A percentile compares a stretch with the other conserved stretches of the same genome.
Conservation (phyloP, 2,888 invertebrate species). For the Glyphotaelius pellucidus region DNA sequence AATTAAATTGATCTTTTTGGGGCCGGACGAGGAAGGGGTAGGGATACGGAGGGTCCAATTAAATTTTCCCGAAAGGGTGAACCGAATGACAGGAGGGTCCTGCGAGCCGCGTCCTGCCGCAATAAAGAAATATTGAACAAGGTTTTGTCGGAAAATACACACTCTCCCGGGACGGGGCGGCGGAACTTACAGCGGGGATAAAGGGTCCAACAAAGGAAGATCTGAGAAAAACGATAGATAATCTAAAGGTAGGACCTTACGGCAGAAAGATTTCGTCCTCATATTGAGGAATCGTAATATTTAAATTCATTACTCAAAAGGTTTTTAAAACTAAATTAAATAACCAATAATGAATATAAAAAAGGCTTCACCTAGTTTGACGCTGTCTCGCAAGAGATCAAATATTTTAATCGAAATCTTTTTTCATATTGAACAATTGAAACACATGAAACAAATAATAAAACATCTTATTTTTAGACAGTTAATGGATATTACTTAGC, state of each 20-base stretch:
- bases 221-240: background rate
- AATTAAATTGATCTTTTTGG: background rate
- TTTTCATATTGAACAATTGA: too few species aligned
- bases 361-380: too few species aligned
- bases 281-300: background rate
- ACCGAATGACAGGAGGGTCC: background rate
- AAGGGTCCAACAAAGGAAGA: background rate
- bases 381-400: too few species aligned
- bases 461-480: too few species aligned
- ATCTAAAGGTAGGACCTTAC: background rate
- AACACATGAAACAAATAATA: too few species aligned
- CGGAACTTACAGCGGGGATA: background rate
- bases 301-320: background rate
- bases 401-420: too few species aligned
- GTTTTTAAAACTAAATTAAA: background rate
- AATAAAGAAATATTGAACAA: constrained; percentile 17
- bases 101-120: background rate
- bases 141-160: background rate
- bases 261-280: background rate
- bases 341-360: background rate
- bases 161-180: background rate
- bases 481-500: too few species aligned
- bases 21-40: background rate
- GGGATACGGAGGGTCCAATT: background rate
- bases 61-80: constrained; percentile 19